These are phyloP conservation scores for Prinia subflava DNA, from an alignment of 2,113 vertebrate genomes.

Conservation along the genomic window DNA sequence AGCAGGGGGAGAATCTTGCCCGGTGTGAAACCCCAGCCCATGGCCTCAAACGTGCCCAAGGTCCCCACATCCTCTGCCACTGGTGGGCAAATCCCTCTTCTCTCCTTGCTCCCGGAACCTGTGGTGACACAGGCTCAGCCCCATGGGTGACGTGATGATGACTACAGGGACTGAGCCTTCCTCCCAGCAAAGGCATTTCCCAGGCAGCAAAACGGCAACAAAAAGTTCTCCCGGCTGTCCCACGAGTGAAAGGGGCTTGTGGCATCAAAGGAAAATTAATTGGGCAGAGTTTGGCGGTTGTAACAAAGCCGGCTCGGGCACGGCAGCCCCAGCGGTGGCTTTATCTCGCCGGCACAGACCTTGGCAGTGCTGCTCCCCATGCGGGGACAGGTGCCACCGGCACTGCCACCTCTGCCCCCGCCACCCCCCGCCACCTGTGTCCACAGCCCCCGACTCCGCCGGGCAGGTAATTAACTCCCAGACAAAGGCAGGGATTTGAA, in stretches of 20 bases:
- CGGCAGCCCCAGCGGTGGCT: neutral
- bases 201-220: neutral
- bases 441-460: neutral
- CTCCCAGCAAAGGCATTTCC: neutral
- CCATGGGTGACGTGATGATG: neutral
- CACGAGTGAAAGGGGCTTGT: neutral
- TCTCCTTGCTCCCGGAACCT: rapidly evolving
- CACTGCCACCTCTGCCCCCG: neutral
- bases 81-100: neutral
- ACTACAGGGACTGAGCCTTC: neutral
- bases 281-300: neutral
- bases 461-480: constrained; percentile 76
- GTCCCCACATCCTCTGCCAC: neutral
- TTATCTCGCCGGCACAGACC: neutral
- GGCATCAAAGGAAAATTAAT: constrained; percentile 59
- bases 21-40: neutral
- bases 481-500: constrained; percentile 76
- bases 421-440: neutral
- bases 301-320: neutral
- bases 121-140: neutral
- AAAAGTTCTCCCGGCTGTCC: neutral
- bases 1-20: neutral
- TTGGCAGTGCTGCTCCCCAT: neutral
- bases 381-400: neutral
- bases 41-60: rapidly evolving